Evolutionary conservation across 1,140 invertebrate species (phyloP).

Genomic region (Rhizoglyphus robini): DNA sequence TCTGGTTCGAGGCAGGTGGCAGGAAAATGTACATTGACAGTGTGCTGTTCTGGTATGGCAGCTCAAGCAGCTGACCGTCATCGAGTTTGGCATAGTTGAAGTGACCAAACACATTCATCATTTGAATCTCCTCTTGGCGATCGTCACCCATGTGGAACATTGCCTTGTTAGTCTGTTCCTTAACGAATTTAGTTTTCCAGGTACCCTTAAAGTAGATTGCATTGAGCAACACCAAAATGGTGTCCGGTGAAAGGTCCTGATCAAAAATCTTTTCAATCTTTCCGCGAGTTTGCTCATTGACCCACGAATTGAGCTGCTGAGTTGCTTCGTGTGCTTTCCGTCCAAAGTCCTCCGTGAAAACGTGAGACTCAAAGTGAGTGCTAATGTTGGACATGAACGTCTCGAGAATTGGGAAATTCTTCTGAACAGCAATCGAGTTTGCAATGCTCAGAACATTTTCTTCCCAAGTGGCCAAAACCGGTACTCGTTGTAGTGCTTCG

Average conservation of each 20-base stretch:
- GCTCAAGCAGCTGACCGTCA: not conserved
- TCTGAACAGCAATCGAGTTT: not conserved
- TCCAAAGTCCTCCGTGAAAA: constrained; percentile 1
- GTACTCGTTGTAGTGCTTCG: too few relatives aligned
- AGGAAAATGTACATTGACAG: not conserved
- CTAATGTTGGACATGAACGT: not conserved
- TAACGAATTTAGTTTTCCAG: constrained; percentile 56
- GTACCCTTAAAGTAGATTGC: constrained; percentile 63
- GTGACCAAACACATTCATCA: not conserved
- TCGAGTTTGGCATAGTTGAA: not conserved
- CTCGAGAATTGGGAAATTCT: not conserved
- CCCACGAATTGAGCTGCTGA: constrained; percentile 53
- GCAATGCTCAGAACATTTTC: not conserved
- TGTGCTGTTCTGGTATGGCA: not conserved
- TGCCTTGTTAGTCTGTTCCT: not conserved
- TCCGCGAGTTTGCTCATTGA: constrained; percentile 48
- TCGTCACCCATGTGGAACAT: not conserved
- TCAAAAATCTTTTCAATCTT: constrained; percentile 45
- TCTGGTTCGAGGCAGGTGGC: not conserved
- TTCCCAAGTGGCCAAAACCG: too few relatives aligned
- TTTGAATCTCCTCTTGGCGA: not conserved
- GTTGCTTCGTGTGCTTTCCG: constrained; percentile 34
- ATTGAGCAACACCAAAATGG: constrained; percentile 53
- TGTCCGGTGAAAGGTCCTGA: not conserved
- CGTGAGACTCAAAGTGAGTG: not conserved